phyloP scores from a whole-genome alignment of 2,113 vertebrate species.

The Mormoops blainvillei region DNA sequence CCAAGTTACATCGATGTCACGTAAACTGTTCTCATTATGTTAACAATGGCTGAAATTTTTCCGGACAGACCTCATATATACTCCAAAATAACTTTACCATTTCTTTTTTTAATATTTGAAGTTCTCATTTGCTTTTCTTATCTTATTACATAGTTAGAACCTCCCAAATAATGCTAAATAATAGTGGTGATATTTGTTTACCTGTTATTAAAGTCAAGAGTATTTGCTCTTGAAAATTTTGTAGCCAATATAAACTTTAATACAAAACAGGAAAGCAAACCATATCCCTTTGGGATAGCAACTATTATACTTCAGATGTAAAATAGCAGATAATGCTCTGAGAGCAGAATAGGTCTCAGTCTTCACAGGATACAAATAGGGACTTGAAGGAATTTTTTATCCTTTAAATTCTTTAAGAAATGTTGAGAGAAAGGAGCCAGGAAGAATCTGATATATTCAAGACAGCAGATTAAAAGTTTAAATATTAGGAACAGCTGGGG shows the following conservation, averaged over 20 bases:
- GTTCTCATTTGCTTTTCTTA: conserved; percentile 41
- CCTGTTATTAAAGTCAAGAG: not conserved
- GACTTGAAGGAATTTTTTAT: conserved; percentile 32
- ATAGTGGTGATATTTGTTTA: not conserved
- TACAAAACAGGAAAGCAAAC: not conserved
- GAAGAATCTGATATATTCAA: conserved; percentile 41
- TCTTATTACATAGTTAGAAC: conserved; percentile 40
- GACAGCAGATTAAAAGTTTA: conserved; percentile 52
- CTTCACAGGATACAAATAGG: not conserved
- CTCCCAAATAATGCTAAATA: not conserved
- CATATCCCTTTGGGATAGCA: not conserved
- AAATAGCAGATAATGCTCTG: not conserved
- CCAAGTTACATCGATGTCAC: no score
- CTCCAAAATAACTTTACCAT: not conserved
- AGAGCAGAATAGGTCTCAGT: not conserved
- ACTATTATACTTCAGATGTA: not conserved
- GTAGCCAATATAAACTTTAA: not conserved
- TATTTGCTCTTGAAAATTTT: not conserved
- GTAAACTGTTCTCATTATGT: no score
- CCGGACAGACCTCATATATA: not conserved
- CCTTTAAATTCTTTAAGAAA: conserved; percentile 46
- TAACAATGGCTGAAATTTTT: no score
- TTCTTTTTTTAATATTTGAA: conserved; percentile 1
- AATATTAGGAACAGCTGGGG: conserved; percentile 61
- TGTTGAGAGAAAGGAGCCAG: not conserved